Evolutionary conservation across 2,888 invertebrate genomes (phyloP).

Genomic region (Chrysolina oricalcia): DNA sequence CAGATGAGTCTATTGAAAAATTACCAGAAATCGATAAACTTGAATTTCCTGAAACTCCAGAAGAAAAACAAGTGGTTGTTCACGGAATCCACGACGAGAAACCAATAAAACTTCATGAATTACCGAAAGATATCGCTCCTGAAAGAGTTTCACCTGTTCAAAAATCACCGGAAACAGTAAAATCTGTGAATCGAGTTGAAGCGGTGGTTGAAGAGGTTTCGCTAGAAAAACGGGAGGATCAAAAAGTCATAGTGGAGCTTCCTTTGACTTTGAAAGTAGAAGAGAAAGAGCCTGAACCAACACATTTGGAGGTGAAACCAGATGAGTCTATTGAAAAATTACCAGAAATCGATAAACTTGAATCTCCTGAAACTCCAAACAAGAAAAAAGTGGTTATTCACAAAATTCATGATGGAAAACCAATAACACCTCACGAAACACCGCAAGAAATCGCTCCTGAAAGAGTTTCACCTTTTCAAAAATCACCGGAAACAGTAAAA

Average conservation of each 20-base stretch:
- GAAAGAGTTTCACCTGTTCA: background rate
- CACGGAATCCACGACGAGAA: background rate
- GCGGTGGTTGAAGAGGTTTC: no score
- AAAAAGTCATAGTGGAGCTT: no score
- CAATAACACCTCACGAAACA: background rate
- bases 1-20: background rate
- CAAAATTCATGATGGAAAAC: background rate
- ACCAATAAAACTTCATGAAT: background rate
- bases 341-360: background rate
- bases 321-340: background rate
- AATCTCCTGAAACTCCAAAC: conserved; percentile 29
- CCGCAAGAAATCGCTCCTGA: conserved; percentile 21
- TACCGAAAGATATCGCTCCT: background rate
- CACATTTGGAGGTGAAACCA: background rate
- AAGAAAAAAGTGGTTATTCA: conserved; percentile 1
- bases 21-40: no score
- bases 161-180: background rate
- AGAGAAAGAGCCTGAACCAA: conserved; percentile 16
- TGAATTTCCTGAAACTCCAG: background rate
- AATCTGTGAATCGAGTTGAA: no score
- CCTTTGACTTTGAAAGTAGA: background rate
- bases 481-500: background rate
- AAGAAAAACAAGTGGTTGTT: conserved; percentile 3
- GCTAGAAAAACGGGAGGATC: no score
- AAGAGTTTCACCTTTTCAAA: background rate